These are phyloP conservation scores for Drosophila pruinosa DNA, from an alignment of 1,140 invertebrate genomes.

Conservation along the genomic window DNA sequence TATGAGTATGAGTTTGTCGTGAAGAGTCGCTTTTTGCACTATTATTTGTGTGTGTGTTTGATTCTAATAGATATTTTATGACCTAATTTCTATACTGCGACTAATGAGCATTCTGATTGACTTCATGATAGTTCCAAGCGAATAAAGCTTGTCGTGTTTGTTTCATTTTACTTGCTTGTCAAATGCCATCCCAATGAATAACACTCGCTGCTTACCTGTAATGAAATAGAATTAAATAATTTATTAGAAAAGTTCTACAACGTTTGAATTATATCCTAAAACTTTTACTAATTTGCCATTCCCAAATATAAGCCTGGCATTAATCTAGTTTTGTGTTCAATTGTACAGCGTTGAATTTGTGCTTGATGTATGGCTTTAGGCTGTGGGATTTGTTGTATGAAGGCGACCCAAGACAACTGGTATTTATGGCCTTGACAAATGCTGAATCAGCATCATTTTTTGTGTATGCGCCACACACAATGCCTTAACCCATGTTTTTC, in stretches of 20 bases:
- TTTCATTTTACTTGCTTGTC: slow-evolving; percentile 60
- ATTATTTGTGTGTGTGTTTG: slow-evolving; percentile 49
- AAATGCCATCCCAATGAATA: too few relatives aligned
- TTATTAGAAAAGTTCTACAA: background rate
- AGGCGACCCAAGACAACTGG: background rate
- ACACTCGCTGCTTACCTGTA: slow-evolving; percentile 56
- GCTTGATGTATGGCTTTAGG: slow-evolving; percentile 7
- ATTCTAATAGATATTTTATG: slow-evolving; percentile 69
- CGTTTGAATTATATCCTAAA: background rate
- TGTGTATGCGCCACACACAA: background rate
- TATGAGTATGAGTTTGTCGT: slow-evolving; percentile 44
- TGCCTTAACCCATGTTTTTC: slow-evolving; percentile 46
- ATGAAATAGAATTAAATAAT: slow-evolving; percentile 22
- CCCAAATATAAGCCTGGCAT: background rate
- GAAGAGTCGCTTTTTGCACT: background rate
- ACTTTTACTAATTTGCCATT: background rate
- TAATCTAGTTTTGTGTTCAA: background rate
- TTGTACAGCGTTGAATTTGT: background rate
- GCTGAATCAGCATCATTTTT: slow-evolving; percentile 50
- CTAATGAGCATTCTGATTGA: slow-evolving; percentile 57
- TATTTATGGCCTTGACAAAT: slow-evolving; percentile 25
- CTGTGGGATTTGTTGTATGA: background rate
- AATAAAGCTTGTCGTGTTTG: background rate
- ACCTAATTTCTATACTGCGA: slow-evolving; percentile 46
- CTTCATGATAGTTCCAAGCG: slow-evolving; percentile 35